phyloP scores from a whole-genome alignment of 2,888 invertebrate species.

The Hyles lineata region DNA sequence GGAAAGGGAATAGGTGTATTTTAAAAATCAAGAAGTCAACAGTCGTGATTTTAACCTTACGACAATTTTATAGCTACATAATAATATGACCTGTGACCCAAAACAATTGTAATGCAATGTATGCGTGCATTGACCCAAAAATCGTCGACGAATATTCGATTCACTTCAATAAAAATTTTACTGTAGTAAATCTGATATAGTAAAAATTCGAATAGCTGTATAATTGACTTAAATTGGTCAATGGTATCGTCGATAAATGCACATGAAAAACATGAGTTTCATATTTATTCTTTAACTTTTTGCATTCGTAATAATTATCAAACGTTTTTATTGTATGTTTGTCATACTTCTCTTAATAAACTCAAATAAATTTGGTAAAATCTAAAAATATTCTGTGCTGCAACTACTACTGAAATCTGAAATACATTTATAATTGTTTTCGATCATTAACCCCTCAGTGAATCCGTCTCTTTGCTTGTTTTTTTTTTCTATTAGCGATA shows the following conservation, averaged over 20 bases:
- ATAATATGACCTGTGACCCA: not conserved
- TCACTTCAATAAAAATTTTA: not conserved
- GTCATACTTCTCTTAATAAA: not conserved
- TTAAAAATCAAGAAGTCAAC: too few species aligned
- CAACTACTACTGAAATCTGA: too few species aligned
- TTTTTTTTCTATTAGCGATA: too few species aligned
- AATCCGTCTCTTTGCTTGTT: too few species aligned
- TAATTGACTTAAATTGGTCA: slow-evolving; percentile 12
- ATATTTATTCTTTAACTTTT: not conserved
- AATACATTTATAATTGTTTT: too few species aligned
- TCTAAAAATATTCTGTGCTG: too few species aligned
- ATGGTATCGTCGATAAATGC: not conserved
- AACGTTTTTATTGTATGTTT: not conserved
- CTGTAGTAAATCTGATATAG: not conserved
- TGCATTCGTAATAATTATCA: not conserved
- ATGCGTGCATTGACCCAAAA: too few species aligned
- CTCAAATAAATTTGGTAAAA: too few species aligned
- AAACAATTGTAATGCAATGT: not conserved
- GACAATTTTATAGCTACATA: not conserved
- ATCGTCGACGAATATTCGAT: not conserved
- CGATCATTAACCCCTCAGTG: too few species aligned
- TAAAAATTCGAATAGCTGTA: slow-evolving; percentile 1
- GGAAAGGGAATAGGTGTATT: too few species aligned
- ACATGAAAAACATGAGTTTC: not conserved
- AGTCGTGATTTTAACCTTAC: too few species aligned